Base-by-base conservation (phyloP, 2,797 vertebrate genomes). In the Telmatherina bonti region DNA sequence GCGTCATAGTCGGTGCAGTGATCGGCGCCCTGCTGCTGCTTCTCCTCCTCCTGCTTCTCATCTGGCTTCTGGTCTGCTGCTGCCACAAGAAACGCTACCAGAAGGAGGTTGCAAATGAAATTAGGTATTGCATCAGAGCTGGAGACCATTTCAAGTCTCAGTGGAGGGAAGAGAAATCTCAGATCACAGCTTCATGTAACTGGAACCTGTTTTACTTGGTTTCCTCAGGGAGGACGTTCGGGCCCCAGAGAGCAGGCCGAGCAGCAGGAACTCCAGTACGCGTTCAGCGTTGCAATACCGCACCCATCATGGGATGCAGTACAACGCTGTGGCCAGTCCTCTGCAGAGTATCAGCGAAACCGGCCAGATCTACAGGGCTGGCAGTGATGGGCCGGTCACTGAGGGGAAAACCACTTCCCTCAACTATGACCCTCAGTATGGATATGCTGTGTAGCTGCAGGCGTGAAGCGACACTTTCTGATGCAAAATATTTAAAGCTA, bases 1-100 rank as follows among this genome's bases (percentile, higher is more conserved):
- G 96, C n/a, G 79, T 97, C 74, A 97, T 99, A 33, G 91, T 85
- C 0, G 96, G 96, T 7, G 94, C 95, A 0, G 94, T 98, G 74
- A 93, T 98, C 52, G 96, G 96, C 12, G 92, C 95, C 2, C 66
- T 98, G 51, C 87, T 99, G 73, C 84, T 96, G 35, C 76, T 97
- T 58, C 93, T 95, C 18, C 93, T 97, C 20, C 93, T 98, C 11
- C 88, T 96, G 53, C 41, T 97, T 27, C 94, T 97, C 89, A 93
- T 97, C 88, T 96, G 95, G 94, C 95, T 96, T 0, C 88, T 97
- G 68, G 45, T 95, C 85, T 95, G 94, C 89, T 96, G 95, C 86
- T 97, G 95, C 92, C 91, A 92, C 24, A 95, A 95, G 81, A 91
- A 89, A 33, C 91, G 94, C 72, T 95, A 95, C 54, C 84, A 94